Base-by-base conservation (phyloP, 2,797 vertebrate genomes). In the Coranthus polyacanthus region DNA sequence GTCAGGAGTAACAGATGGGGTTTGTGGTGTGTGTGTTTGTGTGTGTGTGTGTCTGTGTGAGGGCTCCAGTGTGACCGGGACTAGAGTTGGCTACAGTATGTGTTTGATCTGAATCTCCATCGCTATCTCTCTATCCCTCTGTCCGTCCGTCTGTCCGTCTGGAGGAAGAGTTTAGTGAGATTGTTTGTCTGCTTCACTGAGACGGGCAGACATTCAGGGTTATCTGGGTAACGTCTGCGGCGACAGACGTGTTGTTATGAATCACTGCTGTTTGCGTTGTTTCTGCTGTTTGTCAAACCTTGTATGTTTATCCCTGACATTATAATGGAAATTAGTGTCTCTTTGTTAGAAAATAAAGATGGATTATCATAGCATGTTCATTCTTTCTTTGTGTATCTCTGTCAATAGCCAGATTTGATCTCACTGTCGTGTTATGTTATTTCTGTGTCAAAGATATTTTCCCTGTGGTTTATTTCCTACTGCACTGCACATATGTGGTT, bases 1-100 rank as follows among this genome's bases (percentile, higher is more conserved):
- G 72, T 78, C 36, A 39, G 49, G 71, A 71, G 74, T 87, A 86
- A 86, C 90, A 91, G 88, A 89, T 93, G 86, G 85, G 45, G 22
- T 68, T 29, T 62, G 66, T 62, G 52, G 34, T 57, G 47, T 32
- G 43, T 56, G 76, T 50, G 46, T n/a, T 47, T 38, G 56, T 24
- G 46, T 42, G 56, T 38, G 12, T 24, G 39, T 55, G 39, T 18
- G 34, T 34, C 42, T 36, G 49, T 9, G 15, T 12, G 54, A 20
- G 11, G 16, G 56, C 69, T 69, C 73, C 61, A 81, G 83, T 76
- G 80, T 82, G 79, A 80, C 73, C 45, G 7, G 53, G 49, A 62
- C 62, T 39, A 57, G 43, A 71, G 53, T 41, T 64, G 65, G 70
- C 66, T 68, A 21, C 52, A 62, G 43, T 44, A 13, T 73, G 43